Percentiles rank a stretch among this genome's conserved stretches.
Evolutionary conservation across 2,113 vertebrate species (phyloP).

Genomic region (Notiomystis cincta): DNA sequence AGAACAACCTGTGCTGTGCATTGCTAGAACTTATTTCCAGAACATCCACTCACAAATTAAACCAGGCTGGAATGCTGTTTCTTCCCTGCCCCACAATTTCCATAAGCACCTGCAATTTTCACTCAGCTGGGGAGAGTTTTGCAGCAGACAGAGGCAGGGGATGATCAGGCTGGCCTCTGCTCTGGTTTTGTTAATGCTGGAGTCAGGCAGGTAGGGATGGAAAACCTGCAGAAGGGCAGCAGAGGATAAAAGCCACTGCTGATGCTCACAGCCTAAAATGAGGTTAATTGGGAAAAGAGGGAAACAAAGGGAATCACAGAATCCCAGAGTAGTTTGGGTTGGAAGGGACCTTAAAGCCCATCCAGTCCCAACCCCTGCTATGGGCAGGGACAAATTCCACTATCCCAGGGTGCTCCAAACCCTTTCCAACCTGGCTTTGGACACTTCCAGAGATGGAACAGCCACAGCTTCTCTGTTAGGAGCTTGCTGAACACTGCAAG

Average conservation of each 20-base stretch:
- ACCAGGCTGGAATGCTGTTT: not conserved
- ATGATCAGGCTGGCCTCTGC: not conserved
- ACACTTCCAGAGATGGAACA: not conserved
- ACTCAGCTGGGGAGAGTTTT: not conserved
- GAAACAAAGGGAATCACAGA: not conserved
- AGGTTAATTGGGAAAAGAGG: not conserved
- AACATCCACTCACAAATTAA: not conserved
- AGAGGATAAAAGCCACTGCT: not conserved
- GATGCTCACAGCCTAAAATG: not conserved
- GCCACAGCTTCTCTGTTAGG: not conserved
- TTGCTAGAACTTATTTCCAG: not conserved
- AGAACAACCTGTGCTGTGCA: not conserved
- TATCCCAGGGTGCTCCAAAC: not conserved
- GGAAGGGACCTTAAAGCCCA: not conserved
- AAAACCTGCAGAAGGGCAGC: not conserved
- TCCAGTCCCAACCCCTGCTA: not conserved
- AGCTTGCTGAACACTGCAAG: not conserved
- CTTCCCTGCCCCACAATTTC: conserved; percentile 1
- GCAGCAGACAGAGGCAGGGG: not conserved
- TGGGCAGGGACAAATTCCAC: not conserved
- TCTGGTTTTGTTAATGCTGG: not conserved
- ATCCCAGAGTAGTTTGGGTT: not conserved
- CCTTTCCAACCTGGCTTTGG: not conserved
- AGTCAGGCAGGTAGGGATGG: not conserved
- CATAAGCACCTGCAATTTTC: not conserved